These are phyloP conservation scores for Romanogobio albipinnatus DNA, from an alignment of 2,113 vertebrate species.

Conservation along the genomic window DNA sequence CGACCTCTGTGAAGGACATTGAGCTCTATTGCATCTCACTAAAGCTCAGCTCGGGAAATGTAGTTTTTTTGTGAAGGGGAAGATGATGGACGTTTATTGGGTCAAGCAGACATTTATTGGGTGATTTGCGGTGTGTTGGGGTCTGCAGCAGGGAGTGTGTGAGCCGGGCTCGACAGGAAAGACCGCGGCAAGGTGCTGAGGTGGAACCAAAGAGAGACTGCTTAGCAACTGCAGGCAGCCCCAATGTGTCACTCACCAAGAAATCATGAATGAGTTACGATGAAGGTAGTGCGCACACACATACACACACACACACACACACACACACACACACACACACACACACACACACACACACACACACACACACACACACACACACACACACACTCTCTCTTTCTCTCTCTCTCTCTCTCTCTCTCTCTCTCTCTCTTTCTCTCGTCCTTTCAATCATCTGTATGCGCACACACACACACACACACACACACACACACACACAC, in stretches of 20 bases:
- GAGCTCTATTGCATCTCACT: conserved; percentile 4
- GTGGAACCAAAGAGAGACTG: conserved; percentile 49
- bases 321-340: neutral
- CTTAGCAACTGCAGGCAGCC: conserved; percentile 39
- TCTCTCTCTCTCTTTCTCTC: neutral
- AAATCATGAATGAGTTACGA: conserved; percentile 49
- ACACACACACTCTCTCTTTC: conserved; percentile 15
- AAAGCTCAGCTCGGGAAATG: conserved; percentile 21
- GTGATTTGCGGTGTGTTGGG: conserved; percentile 48
- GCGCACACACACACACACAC: neutral
- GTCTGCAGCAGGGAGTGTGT: conserved; percentile 36
- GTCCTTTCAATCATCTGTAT: neutral
- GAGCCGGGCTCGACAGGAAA: conserved; percentile 41
- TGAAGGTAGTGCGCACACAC: conserved; percentile 26
- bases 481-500: neutral
- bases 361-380: neutral
- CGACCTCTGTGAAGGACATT: conserved; percentile 55
- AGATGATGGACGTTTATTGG: conserved; percentile 55
- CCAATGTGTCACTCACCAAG: conserved; percentile 50
- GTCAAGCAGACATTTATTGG: conserved; percentile 56
- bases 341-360: conserved; percentile 19
- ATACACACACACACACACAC: neutral
- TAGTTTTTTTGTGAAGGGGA: conserved; percentile 36
- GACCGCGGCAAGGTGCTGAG: conserved; percentile 32
- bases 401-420: too few relatives aligned